Evolutionary conservation across 2,888 invertebrate genomes (phyloP).

Genomic region (Oscheius sp.): DNA sequence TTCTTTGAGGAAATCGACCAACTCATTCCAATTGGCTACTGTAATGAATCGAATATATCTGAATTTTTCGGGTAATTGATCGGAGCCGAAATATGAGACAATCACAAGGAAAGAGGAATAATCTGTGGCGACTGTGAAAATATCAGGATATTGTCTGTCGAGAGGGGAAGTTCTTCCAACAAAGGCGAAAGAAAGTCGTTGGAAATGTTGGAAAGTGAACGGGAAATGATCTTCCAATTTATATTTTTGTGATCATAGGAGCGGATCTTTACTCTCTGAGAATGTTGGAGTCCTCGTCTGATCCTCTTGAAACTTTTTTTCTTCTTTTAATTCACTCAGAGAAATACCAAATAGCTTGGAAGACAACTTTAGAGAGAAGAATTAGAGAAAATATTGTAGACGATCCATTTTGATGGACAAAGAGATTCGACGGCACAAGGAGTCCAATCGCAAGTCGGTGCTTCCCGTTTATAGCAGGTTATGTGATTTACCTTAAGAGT

Average conservation of each 20-base stretch:
- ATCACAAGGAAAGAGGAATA: not conserved
- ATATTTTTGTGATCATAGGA: not conserved
- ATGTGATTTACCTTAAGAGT: not conserved
- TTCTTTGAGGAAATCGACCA: not conserved
- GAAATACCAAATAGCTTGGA: not conserved
- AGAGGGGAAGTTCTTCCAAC: not conserved
- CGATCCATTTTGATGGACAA: not conserved
- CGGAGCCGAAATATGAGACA: not conserved
- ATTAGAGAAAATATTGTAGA: conserved; percentile 5
- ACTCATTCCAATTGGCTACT: not conserved
- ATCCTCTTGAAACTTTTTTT: not conserved
- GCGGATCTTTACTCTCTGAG: not conserved
- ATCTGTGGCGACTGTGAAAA: not conserved
- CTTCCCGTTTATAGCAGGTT: conserved; percentile 1
- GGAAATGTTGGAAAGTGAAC: not conserved
- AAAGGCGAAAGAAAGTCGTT: not conserved
- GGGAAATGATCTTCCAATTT: not conserved
- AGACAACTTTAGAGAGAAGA: not conserved
- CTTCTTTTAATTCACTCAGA: not conserved
- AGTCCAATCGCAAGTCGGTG: conserved; percentile 6
- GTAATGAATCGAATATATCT: not conserved
- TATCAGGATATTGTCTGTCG: not conserved
- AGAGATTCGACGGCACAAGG: not conserved
- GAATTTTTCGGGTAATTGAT: not conserved
- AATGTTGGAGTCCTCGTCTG: not conserved